Base-by-base conservation (phyloP, 2,888 invertebrate genomes). In the Andrena hattorfiana region DNA sequence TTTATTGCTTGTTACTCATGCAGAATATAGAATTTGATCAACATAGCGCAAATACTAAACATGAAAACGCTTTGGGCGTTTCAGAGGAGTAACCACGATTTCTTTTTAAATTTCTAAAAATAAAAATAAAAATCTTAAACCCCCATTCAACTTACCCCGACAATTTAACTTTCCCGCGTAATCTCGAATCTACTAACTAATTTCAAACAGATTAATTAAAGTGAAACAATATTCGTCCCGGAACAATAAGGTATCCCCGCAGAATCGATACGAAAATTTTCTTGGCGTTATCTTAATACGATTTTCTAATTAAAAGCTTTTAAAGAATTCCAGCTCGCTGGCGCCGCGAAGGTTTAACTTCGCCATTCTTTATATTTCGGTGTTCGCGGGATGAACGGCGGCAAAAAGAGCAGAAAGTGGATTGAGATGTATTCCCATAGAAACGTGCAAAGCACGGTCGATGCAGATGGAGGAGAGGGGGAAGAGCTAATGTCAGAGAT, bases 401-500 rank as follows among this genome's bases (percentile, higher is more conserved):
- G 75, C 56, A 81, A 85, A 86, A 81, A 77, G 75, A 77, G 63
- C 71, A 64, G 79, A 84, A 70, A 76, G 83, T 87, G 83, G 85
- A 89, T 82, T 80, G 85, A 83, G 86, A 80, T 84, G 87, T 87
- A 89, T 84, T 78, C 77, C 83, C 77, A 83, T 81, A 83, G 86
- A 68, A 80, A 84, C 74, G 89, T 79, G 88, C 71, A 71, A 89
- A 86, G 89, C 80, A 84, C 84, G 74, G 78, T 77, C 77, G 81
- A 88, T 76, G 80, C 80, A 81, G 80, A 83, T 42, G 16, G 42
- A n/a, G 79, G 76, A 83, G 79, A 76, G 83, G 13, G 42, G 42
- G 76, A 84, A 77, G 77, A 85, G 87, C 85, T 88, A 88, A 88
- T 88, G 87, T 89, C 88, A 89, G 88, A 88, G 88, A 88, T 89